Conservation (phyloP, 2,797 vertebrate genomes). For the Crypturellus tataupa region DNA sequence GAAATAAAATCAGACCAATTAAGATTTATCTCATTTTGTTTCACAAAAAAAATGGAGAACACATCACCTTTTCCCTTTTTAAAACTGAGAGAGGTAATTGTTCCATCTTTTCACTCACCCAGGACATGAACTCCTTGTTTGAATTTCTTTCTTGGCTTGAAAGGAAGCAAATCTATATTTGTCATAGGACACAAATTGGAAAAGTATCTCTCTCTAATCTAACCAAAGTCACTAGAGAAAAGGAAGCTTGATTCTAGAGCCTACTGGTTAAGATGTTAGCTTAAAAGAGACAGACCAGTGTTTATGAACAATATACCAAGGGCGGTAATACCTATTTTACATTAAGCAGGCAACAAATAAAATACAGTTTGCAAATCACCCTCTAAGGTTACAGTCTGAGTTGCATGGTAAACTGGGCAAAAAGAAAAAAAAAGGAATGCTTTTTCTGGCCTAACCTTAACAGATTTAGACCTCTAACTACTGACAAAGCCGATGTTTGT, state of each 20-base stretch:
- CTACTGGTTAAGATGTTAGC: not conserved
- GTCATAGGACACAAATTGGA: not conserved
- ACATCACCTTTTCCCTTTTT: not conserved
- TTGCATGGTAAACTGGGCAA: not conserved
- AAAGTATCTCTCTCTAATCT: not conserved
- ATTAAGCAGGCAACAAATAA: not conserved
- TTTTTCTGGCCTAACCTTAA: not conserved
- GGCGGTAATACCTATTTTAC: not conserved
- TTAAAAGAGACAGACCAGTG: not conserved
- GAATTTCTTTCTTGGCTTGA: constrained; percentile 34
- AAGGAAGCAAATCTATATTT: not conserved
- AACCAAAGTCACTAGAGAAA: not conserved
- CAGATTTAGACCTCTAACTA: not conserved
- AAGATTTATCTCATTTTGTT: not conserved
- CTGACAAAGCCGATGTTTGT: no score
- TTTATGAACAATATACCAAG: not conserved
- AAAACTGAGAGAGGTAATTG: not conserved
- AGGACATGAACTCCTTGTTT: not conserved
- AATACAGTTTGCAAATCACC: not conserved
- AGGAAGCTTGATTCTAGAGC: not conserved
- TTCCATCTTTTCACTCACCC: not conserved
- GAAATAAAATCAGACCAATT: not conserved
- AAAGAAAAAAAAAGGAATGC: not conserved
- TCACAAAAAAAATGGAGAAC: constrained; percentile 27
- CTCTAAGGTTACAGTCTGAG: not conserved